phyloP scores from a whole-genome alignment of 2,113 vertebrate species.

The Triplophysa tibetana region DNA sequence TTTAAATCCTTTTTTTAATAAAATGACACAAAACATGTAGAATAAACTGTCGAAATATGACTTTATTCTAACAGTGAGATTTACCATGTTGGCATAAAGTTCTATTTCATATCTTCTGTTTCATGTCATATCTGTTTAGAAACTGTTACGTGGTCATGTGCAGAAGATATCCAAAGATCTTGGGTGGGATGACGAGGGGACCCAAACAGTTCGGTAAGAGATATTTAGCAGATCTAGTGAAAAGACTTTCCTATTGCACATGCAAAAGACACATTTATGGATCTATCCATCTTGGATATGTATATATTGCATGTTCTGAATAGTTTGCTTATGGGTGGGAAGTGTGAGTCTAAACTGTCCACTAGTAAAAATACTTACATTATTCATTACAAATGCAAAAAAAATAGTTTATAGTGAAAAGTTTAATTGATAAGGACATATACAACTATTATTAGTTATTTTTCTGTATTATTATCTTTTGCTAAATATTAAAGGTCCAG shows the following conservation, averaged over 20 bases:
- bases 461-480: no score
- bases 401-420: no score
- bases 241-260: not conserved
- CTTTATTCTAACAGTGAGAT: not conserved
- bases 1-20: not conserved
- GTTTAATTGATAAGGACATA: no score
- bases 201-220: conserved; percentile 69
- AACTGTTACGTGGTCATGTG: conserved; percentile 77
- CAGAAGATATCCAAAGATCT: conserved; percentile 67
- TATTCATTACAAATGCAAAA: not conserved
- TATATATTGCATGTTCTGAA: not conserved
- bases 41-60: not conserved
- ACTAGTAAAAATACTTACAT: no score
- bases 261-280: not conserved
- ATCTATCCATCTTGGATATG: not conserved
- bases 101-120: not conserved
- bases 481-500: no score
- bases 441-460: no score
- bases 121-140: conserved; percentile 65
- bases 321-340: not conserved
- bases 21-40: not conserved
- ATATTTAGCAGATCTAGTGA: not conserved
- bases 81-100: not conserved
- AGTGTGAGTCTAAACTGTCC: no score
- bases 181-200: conserved; percentile 76